Conservation (phyloP, 1,140 invertebrate species). For the Meloidogyne chitwoodi region DNA sequence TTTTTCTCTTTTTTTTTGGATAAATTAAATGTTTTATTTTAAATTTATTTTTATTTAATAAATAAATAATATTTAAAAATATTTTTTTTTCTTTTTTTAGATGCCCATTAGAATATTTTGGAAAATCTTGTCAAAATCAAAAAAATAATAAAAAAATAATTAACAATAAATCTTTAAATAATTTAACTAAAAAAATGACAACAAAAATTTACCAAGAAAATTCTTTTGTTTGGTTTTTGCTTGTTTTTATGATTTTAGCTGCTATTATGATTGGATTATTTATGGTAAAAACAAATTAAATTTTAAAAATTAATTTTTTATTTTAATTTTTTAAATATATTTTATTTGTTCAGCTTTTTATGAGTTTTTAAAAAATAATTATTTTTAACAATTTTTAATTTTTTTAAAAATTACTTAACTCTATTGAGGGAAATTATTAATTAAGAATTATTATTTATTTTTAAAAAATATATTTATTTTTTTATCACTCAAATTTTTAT, state of each 20-base stretch:
- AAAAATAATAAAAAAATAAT: background rate
- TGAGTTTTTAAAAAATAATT: background rate
- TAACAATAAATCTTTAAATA: background rate
- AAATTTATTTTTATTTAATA: no score
- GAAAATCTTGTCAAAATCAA: background rate
- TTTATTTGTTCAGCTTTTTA: slow-evolving; percentile 58
- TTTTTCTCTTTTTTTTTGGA: background rate
- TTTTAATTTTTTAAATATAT: background rate
- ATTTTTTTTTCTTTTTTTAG: background rate
- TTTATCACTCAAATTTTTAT: background rate
- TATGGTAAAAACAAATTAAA: background rate
- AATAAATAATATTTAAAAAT: no score
- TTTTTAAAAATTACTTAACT: background rate
- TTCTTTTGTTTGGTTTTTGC: slow-evolving; percentile 7
- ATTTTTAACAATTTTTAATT: background rate
- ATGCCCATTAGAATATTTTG: background rate
- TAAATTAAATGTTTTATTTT: background rate
- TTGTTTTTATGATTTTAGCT: slow-evolving; percentile 14
- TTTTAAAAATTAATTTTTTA: background rate
- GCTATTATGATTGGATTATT: background rate
- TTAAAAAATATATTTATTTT: no score
- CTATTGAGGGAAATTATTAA: no score
- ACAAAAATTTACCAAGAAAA: slow-evolving; percentile 9
- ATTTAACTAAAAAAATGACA: background rate
- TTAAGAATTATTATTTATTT: no score